Conservation (phyloP, 1,140 invertebrate species). For the Laupala kohalensis region DNA sequence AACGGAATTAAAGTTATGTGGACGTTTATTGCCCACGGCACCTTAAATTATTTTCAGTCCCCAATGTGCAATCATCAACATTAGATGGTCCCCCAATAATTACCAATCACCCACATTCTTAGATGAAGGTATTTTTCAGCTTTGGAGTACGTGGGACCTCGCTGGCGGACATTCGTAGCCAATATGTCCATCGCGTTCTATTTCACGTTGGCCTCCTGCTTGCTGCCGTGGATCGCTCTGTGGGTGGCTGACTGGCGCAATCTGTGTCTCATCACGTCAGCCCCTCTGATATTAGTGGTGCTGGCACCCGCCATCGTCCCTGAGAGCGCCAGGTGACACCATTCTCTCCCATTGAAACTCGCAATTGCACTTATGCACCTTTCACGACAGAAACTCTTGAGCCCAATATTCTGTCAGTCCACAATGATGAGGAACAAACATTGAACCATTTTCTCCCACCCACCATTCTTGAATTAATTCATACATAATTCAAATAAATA, state of each 20-base stretch:
- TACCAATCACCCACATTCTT: background rate
- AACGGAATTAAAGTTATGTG: no score
- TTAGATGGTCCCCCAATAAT: background rate
- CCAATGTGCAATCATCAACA: no score
- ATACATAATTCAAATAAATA: no score
- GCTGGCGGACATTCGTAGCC: conserved; percentile 74
- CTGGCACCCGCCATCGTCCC: conserved; percentile 62
- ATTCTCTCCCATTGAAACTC: no score
- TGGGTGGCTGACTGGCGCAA: conserved; percentile 61
- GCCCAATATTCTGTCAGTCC: no score
- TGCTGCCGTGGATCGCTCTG: conserved; percentile 70
- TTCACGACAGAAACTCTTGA: no score
- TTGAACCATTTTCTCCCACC: no score
- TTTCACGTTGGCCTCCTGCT: conserved; percentile 63
- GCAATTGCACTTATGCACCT: no score
- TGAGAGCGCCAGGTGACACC: conserved; percentile 60
- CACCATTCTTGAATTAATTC: no score
- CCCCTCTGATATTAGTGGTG: conserved; percentile 52
- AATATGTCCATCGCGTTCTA: conserved; percentile 83
- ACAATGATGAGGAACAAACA: no score
- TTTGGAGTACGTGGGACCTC: conserved; percentile 74
- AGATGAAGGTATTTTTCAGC: conserved; percentile 43
- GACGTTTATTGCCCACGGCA: no score
- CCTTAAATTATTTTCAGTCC: no score
- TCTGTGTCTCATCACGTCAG: conserved; percentile 56